Base-by-base conservation (phyloP, 1,140 invertebrate genomes). In the Zaprionus vittiger region DNA sequence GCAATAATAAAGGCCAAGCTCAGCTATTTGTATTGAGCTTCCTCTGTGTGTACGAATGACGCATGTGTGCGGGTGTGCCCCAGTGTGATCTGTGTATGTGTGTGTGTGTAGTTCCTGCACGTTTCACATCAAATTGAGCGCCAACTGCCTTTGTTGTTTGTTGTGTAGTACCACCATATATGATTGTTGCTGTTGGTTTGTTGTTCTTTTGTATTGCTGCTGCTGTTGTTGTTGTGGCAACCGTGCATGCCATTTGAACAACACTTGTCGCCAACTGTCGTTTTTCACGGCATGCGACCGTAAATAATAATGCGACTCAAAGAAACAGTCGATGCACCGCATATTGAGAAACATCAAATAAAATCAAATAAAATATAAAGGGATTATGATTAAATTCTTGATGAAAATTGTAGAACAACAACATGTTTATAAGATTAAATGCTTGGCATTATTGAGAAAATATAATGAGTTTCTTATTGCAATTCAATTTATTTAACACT, bases 91-190 rank as follows among this genome's bases (percentile, higher is more conserved):
- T 31, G 5, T 24, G 26, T 64, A 34, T 71, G 31, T 64, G 52
- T 63, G 65, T 69, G 56, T 41, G 65, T 69, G 56, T 41, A 76
- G 73, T 87, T 87, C 73, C 78, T 83, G 84, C 83, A 87, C 83
- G 83, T 87, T 87, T 89, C 84, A 83, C 65, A 82, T 83, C 83
- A 87, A 87, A 87, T 87, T 87, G 83, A 89, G 83, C 83, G 84
- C 84, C 84, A 87, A 87, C 83, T 87, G 84, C 81, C 81, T 83
- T 89, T 71, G 63, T 31, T 60, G 57, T 83, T 89, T 68, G 63
- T 28, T 22, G 57, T 60, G 31, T 60, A 52, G 20, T 22, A 24
- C 47, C 47, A 24, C 17, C 47, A 52, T n/a, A 52, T 52, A 59
- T 47, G 52, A 80, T 72, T 66, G n/a, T 52, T 77, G 62, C 28